Base-by-base conservation (phyloP, 2,113 vertebrate genomes). In the Amia ocellicauda region DNA sequence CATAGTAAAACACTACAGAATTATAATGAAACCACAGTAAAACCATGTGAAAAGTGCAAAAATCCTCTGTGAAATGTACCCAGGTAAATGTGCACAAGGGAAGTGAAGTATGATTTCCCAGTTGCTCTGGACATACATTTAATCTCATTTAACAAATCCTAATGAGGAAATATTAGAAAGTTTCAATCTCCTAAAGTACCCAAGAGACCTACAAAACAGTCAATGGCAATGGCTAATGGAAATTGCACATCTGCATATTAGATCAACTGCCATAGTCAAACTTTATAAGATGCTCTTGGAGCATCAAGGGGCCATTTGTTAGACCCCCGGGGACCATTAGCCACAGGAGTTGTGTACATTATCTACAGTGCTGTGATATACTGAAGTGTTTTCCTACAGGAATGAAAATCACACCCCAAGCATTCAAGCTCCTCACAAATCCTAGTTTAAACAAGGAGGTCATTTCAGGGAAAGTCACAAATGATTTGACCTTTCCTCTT, bases 391-490 rank as follows among this genome's bases (percentile, higher is more conserved):
- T 22, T 22, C 40, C 20, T 13, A 22, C 58, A 3, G 3, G 40
- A 16, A 4, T 3, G 41, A 13, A 42, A 7, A 7, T 19, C 56
- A 58, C 53, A 24, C 16, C 22, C 20, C 60, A 41, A 76, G 0
- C 60, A 60, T 74, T 64, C 51, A 64, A 78, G 76, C 28, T 64
- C 63, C 28, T 51, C 56, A 70, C 51, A 54, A 67, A 74, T 73
- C 66, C 52, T n/a, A 19, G 52, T 66, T 60, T 52, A 62, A 26
- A 45, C 27, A 36, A 10, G 27, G 22, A 66, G 49, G 60, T 74
- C 68, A 56, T 59, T 66, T 73, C 71, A 67, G 72, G 73, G 53
- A 79, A 73, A 78, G 71, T 79, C 67, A 74, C 74, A 76, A 83
- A 70, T 69, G 73, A 78, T 81, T 78, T 73, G 74, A 20, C 67